These are phyloP conservation scores for Aphaenogaster ashmeadi DNA, from an alignment of 1,140 invertebrate species.

Conservation along the genomic window DNA sequence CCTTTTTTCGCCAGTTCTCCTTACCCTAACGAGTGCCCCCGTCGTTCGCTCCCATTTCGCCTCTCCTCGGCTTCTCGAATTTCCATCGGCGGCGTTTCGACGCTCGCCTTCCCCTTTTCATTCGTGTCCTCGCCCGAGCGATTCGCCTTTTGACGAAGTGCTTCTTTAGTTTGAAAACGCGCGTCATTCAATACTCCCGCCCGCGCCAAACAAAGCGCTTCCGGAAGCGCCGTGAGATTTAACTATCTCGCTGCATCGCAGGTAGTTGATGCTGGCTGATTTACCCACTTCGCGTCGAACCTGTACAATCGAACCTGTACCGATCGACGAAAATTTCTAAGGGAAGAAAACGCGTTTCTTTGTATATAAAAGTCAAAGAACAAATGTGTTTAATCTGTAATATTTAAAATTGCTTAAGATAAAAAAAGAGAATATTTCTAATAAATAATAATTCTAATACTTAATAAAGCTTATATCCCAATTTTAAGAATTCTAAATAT, in stretches of 20 bases:
- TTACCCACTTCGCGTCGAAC: slow-evolving; percentile 27
- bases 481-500: background rate
- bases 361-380: background rate
- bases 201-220: slow-evolving; percentile 81
- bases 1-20: slow-evolving; percentile 44
- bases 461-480: background rate
- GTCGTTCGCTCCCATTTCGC: slow-evolving; percentile 78
- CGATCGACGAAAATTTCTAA: background rate
- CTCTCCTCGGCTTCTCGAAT: slow-evolving; percentile 79
- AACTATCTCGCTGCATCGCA: slow-evolving; percentile 68
- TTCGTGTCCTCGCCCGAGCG: slow-evolving; percentile 77
- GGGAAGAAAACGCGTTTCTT: background rate
- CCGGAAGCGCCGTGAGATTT: slow-evolving; percentile 79
- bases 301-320: background rate
- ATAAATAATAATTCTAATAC: background rate
- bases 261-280: slow-evolving; percentile 71
- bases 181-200: slow-evolving; percentile 83
- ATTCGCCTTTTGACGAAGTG: slow-evolving; percentile 87
- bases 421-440: background rate
- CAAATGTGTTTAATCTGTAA: background rate
- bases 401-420: background rate
- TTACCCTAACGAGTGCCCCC: slow-evolving; percentile 69
- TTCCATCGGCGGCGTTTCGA: slow-evolving; percentile 75
- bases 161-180: slow-evolving; percentile 86
- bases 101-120: slow-evolving; percentile 78